Evolutionary conservation across 2,888 invertebrate genomes (phyloP), one percentile per base, ranked within the genome.

Genomic region (Meghimatium bilineatum): DNA sequence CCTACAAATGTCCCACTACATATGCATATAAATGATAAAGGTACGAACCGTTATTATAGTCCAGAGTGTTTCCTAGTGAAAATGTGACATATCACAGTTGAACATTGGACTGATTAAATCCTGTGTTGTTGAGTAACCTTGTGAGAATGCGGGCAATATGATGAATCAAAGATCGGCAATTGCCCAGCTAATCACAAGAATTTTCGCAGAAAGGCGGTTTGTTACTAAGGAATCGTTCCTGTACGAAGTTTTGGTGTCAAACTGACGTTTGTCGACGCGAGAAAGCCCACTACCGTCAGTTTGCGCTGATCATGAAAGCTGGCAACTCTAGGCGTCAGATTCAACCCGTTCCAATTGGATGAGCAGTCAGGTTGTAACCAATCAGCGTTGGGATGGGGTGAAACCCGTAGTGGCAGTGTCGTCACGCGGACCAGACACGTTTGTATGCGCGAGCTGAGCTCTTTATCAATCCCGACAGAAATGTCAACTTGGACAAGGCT

Each of bases 381-480:
- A 84, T 84, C 77, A 74, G 67, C 74, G 67, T 23, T 44, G 38
- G 34, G 72, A 60, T 44, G 32, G n/a, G 74, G 52, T n/a, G 75
- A 52, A 32, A 32, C 20, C 23, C 38, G 78, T 52, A 56, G 83
- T 83, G 77, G 83, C 71, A 38, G 66, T 52, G 77, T 83, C 83
- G 83, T 77, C 77, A 78, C 78, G 77, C 71, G 69, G 78, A 49
- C 78, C 83, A 83, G 83, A 83, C 83, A 38, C 56, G 44, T 20
- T 77, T n/a, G 83, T 83, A 77, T 83, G 77, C 83, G 52, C 32
- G 83, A 34, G 56, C 60, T 71, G 71, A 83, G 83, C 71, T 83
- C 83, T 83, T 83, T 83, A 83, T 83, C 83, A 77, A 72, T 23
- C 63, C 82, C 63, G 82, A 82, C 82, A 76, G 75, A 82, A 75